Base-by-base conservation (phyloP, 2,888 invertebrate species). In the Julus scandinavius region DNA sequence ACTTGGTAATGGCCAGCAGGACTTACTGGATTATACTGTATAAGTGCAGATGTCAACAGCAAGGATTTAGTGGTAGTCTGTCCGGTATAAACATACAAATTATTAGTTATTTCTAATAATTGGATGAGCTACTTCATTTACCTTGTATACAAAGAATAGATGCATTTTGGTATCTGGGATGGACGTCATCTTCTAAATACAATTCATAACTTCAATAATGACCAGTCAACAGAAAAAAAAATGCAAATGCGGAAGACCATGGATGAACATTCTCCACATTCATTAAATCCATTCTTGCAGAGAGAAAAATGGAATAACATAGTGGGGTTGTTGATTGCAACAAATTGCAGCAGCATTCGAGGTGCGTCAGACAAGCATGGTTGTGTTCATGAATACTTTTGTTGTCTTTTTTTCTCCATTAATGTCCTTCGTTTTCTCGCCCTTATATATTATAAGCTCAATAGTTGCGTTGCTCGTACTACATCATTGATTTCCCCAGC, bases 401-500 rank as follows among this genome's bases (percentile, higher is more conserved):
- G 72, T 72, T 29, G 72, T 72, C 72, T 29, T 29, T 72, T 29
- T 29, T 72, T 72, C 72, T 72, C 72, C 72, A 20, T 72, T 72
- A 72, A 72, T 72, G 72, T 72, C 72, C 72, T 72, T 72, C 72
- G 72, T 72, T 72, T 72, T 72, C 72, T 72, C 72, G 29, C 72
- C 72, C 72, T 72, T 72, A 72, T 29, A 72, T 29, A 72, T 72
- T 72, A 72, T 72, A 72, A 72, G 72, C 72, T 72, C 72, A 29
- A 72, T 72, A 72, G 72, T 72, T 72, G 72, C 72, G 29, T 20
- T 29, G 72, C 72, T 72, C 29, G 11, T 72, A 29, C 72, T 72
- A 72, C 72, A 72, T 72, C 72, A 72, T 72, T 72, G 72, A 72
- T 72, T 72, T 72, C 72, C 72, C 72, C 72, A 72, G 72, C 72